Base-by-base conservation (phyloP, 2,113 vertebrate genomes). In the Pycnonotus jocosus region DNA sequence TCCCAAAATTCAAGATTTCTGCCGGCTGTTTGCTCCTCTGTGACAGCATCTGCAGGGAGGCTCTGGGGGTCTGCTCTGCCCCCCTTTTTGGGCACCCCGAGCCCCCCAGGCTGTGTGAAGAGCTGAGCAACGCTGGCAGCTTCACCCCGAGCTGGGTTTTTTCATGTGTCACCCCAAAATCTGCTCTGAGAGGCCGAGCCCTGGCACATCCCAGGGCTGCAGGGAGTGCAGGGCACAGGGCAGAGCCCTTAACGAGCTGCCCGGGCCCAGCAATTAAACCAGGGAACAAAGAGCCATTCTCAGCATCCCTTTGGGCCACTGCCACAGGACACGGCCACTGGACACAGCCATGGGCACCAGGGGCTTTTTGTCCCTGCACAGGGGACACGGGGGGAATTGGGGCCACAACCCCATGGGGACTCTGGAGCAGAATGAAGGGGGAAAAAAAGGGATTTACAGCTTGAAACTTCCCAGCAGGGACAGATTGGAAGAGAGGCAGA, bases 201-300 rank as follows among this genome's bases (percentile, higher is more conserved):
- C 40, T 1, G 3, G 57, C 83, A 64, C 1, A 4, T 42, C 60
- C 51, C 53, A 1, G 10, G 17, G 86, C 71, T 47, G 76, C 53
- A 10, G 81, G 56, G 65, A 51, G 2, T 9, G 48, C 27, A n/a
- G 86, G 74, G 81, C 50, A 22, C 10, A 5, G 42, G 42, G 81
- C 83, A 80, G 35, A 71, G 89, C 9, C 2, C 33, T 86, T 97
- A 95, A 95, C 6, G 74, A 96, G 91, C 88, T 61, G 64, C 85
- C 82, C 4, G 47, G 35, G 50, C 30, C 37, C 82, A 16, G 79
- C 22, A 91, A 93, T 96, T 90, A 93, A 40, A 54, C 10, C 31
- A 3, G 33, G 53, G 69, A 89, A 93, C 89, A 94, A 94, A 96
- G 95, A 89, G 37, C 86, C 48, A 48, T 83, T 94, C 79, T 93